These are phyloP conservation scores for Tetramorium simillimum DNA, from an alignment of 1,140 invertebrate genomes.

Conservation along the genomic window DNA sequence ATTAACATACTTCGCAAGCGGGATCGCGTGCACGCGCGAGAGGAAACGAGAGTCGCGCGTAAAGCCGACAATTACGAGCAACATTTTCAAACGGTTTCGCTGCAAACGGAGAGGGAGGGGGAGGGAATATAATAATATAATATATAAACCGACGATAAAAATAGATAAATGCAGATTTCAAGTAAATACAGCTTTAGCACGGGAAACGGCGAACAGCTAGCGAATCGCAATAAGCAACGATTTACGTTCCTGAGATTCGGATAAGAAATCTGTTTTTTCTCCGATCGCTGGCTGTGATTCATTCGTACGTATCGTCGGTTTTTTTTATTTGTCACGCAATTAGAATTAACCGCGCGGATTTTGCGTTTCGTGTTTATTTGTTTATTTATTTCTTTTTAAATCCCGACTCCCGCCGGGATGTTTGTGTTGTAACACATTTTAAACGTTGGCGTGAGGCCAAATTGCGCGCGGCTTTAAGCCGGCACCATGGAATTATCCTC, in stretches of 20 bases:
- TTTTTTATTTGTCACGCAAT: background rate
- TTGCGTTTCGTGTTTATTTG: background rate
- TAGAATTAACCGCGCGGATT: background rate
- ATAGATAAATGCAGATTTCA: constrained; percentile 50
- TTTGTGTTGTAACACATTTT: constrained; percentile 41
- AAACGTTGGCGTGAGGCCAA: constrained; percentile 54
- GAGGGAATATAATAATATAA: background rate
- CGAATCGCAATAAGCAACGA: background rate
- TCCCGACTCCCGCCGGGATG: background rate
- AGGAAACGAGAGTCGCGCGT: constrained; percentile 1
- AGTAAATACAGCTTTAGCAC: constrained; percentile 21
- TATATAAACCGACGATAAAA: background rate
- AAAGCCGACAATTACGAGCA: constrained; percentile 37
- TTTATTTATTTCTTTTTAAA: background rate
- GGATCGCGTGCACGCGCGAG: background rate
- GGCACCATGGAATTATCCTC: constrained; percentile 42
- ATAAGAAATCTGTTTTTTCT: background rate
- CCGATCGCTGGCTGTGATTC: background rate
- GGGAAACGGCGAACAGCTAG: background rate
- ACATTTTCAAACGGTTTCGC: background rate
- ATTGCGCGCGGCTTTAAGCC: constrained; percentile 52
- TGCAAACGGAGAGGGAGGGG: background rate
- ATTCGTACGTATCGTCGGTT: background rate
- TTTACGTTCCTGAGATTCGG: background rate
- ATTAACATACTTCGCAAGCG: constrained; percentile 33